Conservation (phyloP, 2,113 vertebrate species). For the Epinephelus moara region DNA sequence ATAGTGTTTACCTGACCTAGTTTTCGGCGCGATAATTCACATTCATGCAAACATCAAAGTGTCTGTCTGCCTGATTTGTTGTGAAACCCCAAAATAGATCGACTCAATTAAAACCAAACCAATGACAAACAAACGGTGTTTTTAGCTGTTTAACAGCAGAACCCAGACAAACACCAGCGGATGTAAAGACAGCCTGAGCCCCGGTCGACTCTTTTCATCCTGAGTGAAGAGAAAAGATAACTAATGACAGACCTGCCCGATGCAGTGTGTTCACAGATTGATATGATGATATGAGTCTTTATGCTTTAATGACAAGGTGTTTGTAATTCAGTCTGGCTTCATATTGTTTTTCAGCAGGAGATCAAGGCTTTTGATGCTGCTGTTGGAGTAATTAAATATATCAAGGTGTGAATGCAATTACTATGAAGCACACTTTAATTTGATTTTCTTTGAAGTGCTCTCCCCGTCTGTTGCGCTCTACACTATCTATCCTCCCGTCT, state of each 20-base stretch:
- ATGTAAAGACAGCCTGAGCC: background rate
- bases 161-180: background rate
- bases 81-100: slow-evolving; percentile 28
- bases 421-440: slow-evolving; percentile 5
- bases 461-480: background rate
- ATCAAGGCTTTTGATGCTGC: background rate
- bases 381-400: slow-evolving; percentile 16
- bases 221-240: too few species aligned
- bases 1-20: slow-evolving; percentile 51
- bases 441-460: slow-evolving; percentile 5
- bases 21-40: slow-evolving; percentile 21
- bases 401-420: slow-evolving; percentile 29
- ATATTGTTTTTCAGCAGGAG: background rate
- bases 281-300: background rate
- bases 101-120: slow-evolving; percentile 31
- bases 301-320: slow-evolving; percentile 6
- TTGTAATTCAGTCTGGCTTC: background rate
- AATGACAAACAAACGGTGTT: slow-evolving; percentile 36
- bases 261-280: background rate
- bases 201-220: slow-evolving; percentile 2
- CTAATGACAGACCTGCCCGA: background rate
- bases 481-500: background rate
- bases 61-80: slow-evolving; percentile 28
- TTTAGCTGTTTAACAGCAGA: background rate
- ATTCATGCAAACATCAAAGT: slow-evolving; percentile 50